These are phyloP conservation scores for Anastrepha ludens DNA, from an alignment of 1,140 invertebrate genomes.

Conservation along the genomic window DNA sequence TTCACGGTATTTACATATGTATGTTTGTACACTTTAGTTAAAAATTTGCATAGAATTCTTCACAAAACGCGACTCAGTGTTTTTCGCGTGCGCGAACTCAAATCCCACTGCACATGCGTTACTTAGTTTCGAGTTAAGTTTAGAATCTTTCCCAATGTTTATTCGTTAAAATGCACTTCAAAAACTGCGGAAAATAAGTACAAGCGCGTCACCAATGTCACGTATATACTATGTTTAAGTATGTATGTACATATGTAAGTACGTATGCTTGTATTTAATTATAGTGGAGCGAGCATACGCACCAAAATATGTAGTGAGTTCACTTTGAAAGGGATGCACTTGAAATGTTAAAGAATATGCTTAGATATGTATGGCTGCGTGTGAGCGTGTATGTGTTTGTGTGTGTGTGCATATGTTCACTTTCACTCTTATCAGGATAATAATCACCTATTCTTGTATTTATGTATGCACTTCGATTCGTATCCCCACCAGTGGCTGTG, in stretches of 20 bases:
- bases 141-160: not conserved
- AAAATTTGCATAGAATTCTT: constrained; percentile 26
- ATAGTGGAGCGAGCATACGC: not conserved
- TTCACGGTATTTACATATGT: no score
- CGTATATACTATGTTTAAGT: no score
- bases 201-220: not conserved
- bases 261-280: no score
- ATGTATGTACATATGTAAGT: no score
- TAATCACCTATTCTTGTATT: not conserved
- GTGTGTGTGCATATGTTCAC: not conserved
- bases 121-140: not conserved
- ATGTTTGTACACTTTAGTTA: not conserved
- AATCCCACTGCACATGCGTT: constrained; percentile 7
- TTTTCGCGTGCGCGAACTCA: not conserved
- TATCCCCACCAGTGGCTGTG: not conserved
- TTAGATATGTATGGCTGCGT: not conserved
- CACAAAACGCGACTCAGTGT: constrained; percentile 6
- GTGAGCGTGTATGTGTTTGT: not conserved
- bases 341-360: not conserved
- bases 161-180: not conserved
- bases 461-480: not conserved
- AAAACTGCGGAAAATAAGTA: not conserved
- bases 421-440: constrained; percentile 49
- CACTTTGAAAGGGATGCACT: constrained; percentile 21
- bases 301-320: no score